Evolutionary conservation across 2,888 invertebrate genomes (phyloP), one percentile per base, ranked within the genome.

Genomic region (Rapana venosa): DNA sequence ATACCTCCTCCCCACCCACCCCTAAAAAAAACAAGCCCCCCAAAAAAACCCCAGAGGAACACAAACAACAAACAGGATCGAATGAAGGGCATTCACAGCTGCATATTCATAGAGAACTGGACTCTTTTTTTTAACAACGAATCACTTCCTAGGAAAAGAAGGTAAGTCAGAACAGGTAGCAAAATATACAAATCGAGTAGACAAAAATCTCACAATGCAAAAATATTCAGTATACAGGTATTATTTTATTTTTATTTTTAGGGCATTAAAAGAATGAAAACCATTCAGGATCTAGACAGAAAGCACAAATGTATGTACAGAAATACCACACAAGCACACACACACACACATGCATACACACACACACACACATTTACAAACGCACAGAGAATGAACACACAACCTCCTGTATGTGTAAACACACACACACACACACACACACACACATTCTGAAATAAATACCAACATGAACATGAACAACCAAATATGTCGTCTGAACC

Each of bases 371-470:
- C 83, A 47, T n/a, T 47, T 2, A 83, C 36, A 77, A 2, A 47
- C 2, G 8, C 47, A 47, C 83, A 47, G 0, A 26, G 26, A 22
- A 83, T 26, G 47, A 36, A 56, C 83, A 83, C 79, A 35, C 79
- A 35, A 32, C 32, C 35, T 35, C 79, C 8, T n/a, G 0, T 47
- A 36, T 11, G n/a, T 47, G 17, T n/a, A 15, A 36, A 83, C 56
- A 83, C 83, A 83, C 47, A 81, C 79, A 35, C 77, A n/a, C 15
- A 81, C 83, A 47, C 47, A 83, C 20, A 83, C 36, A 26, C 30
- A 74, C 74, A 74, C 74, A n/a, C n/a, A 74, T 6, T n/a, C 26
- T 15, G 17, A 81, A 81, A 22, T 36, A 36, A 36, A 36, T 81
- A 22, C 26, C 70, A 70, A 70, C 4, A 70, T 70, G 20, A 26